These are phyloP conservation scores for Danio aesculapii DNA, from an alignment of 2,797 vertebrate genomes.

Conservation along the genomic window DNA sequence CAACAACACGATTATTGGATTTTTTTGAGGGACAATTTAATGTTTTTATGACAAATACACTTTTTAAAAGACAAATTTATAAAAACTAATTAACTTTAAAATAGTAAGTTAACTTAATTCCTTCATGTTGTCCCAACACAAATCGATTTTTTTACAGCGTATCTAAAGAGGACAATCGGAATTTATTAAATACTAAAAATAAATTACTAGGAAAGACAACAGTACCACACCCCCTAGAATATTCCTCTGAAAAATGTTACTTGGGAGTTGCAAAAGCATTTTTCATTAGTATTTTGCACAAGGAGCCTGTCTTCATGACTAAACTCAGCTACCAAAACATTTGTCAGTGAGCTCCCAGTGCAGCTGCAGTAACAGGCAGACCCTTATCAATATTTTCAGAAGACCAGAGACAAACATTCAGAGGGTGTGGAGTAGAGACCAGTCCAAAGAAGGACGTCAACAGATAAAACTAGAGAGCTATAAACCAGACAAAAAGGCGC, in stretches of 20 bases:
- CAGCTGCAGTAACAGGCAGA: background rate
- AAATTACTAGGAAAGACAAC: background rate
- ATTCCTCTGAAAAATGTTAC: background rate
- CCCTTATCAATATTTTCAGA: slow-evolving; percentile 42
- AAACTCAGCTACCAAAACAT: slow-evolving; percentile 18
- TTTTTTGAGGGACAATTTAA: too few species aligned
- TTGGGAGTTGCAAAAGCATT: background rate
- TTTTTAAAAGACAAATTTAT: too few species aligned
- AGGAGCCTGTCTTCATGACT: slow-evolving; percentile 1
- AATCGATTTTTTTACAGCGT: too few species aligned
- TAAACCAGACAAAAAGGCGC: slow-evolving; percentile 30
- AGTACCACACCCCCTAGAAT: background rate
- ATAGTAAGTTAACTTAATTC: too few species aligned
- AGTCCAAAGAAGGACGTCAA: slow-evolving; percentile 42
- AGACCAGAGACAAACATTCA: slow-evolving; percentile 60
- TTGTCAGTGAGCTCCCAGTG: slow-evolving; percentile 13
- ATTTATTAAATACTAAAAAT: background rate
- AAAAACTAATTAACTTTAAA: too few species aligned
- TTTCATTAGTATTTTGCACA: background rate
- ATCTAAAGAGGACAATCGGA: background rate
- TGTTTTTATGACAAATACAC: too few species aligned
- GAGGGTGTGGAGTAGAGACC: slow-evolving; percentile 54
- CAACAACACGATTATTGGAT: too few species aligned
- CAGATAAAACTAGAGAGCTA: slow-evolving; percentile 41
- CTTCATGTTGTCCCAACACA: too few species aligned